Evolutionary conservation across 1,140 invertebrate genomes (phyloP).

Genomic region (Akabosia matsudoensis): DNA sequence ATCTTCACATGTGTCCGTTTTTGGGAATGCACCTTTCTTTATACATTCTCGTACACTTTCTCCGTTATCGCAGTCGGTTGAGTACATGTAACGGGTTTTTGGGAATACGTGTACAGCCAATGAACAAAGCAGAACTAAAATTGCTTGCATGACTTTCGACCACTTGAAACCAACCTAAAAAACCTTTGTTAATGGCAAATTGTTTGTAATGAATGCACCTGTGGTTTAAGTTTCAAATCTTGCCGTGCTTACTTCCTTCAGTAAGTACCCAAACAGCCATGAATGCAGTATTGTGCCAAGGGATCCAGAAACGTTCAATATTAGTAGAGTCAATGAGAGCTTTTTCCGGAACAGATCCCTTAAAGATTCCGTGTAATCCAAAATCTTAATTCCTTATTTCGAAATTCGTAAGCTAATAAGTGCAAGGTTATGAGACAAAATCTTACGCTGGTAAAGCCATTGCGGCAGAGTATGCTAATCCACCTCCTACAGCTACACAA

Average conservation of each 20-base stretch:
- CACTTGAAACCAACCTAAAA: conserved; percentile 26
- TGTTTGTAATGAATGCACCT: no score
- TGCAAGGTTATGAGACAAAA: not conserved
- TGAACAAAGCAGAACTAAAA: conserved; percentile 14
- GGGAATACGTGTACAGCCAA: not conserved
- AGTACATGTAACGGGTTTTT: not conserved
- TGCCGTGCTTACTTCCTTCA: not conserved
- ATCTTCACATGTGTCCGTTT: not conserved
- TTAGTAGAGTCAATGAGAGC: not conserved
- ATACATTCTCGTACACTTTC: not conserved
- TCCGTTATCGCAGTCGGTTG: not conserved
- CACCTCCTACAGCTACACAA: conserved; percentile 29
- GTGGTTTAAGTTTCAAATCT: no score
- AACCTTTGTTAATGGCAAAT: no score
- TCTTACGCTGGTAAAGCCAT: not conserved
- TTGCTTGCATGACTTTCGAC: conserved; percentile 11
- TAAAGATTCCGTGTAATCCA: not conserved
- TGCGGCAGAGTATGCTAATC: conserved; percentile 26
- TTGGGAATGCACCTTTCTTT: not conserved
- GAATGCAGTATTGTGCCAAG: conserved; percentile 30
- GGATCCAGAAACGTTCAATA: not conserved
- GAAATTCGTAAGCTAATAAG: not conserved
- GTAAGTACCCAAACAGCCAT: not conserved
- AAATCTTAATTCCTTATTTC: not conserved
- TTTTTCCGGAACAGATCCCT: conserved; percentile 30